phyloP scores from a whole-genome alignment of 2,113 vertebrate species.

The Eonycteris spelaea region DNA sequence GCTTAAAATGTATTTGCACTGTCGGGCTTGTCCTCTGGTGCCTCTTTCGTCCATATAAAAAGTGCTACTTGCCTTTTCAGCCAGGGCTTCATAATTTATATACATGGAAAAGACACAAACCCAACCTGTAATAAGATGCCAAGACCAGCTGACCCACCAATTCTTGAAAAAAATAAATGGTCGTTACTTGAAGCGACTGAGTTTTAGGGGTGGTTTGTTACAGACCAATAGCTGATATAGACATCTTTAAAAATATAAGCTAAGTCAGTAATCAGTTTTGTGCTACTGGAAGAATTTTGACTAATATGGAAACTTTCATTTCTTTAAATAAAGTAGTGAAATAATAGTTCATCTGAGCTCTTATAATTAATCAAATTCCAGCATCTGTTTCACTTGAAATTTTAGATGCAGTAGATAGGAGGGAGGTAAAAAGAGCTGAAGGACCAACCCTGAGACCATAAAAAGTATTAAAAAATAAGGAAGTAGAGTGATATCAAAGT shows the following conservation, averaged over 20 bases:
- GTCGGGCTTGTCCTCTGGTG: background rate
- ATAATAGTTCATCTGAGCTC: background rate
- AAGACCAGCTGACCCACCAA: background rate
- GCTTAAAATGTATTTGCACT: background rate
- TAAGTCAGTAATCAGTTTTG: background rate
- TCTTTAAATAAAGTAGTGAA: background rate
- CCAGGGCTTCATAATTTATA: background rate
- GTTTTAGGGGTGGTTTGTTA: background rate
- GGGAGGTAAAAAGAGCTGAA: background rate
- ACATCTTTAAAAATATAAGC: background rate
- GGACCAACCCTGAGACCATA: background rate
- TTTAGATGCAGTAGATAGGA: background rate
- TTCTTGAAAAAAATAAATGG: slow-evolving; percentile 22
- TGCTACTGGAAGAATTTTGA: background rate
- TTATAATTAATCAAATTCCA: background rate
- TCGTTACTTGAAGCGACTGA: background rate
- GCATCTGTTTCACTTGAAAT: background rate
- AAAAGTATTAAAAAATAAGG: background rate
- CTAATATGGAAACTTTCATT: background rate
- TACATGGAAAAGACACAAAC: background rate
- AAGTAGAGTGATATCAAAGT: background rate
- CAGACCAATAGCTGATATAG: background rate
- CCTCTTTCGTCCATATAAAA: background rate
- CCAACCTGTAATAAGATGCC: background rate
- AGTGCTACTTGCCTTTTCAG: background rate